Conservation (phyloP, 2,888 invertebrate species). For the Lasioglossum vierecki region DNA sequence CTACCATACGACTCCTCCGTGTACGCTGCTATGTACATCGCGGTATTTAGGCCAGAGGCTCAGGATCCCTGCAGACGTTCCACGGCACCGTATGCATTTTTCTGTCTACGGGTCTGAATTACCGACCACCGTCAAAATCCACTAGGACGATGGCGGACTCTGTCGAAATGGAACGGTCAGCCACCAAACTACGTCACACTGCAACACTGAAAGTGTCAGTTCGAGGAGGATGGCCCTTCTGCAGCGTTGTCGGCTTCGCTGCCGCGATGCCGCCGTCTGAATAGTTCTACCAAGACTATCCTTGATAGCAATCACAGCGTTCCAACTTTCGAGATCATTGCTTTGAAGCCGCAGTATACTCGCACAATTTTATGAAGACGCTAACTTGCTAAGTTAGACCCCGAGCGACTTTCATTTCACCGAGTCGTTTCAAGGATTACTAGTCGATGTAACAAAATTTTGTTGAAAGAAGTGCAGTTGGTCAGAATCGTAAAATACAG, state of each 20-base stretch:
- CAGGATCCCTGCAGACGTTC: neutral
- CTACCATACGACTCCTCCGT: conserved; percentile 56
- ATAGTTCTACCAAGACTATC: neutral
- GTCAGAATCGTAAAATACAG: too few relatives aligned
- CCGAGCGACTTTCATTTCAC: too few relatives aligned
- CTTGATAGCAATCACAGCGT: neutral
- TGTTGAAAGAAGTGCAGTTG: too few relatives aligned
- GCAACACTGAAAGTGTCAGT: neutral
- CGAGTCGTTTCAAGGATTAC: too few relatives aligned
- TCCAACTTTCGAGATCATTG: neutral
- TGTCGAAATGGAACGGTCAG: conserved; percentile 5
- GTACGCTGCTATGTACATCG: conserved; percentile 43
- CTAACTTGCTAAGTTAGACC: too few relatives aligned
- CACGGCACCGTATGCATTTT: neutral
- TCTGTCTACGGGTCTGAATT: neutral
- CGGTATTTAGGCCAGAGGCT: conserved; percentile 71
- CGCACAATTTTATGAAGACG: neutral
- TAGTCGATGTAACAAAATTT: too few relatives aligned
- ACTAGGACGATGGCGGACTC: neutral
- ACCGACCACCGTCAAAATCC: neutral
- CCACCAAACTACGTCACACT: neutral
- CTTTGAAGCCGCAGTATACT: neutral
- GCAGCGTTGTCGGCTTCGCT: neutral
- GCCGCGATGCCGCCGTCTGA: neutral
- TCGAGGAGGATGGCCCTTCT: neutral